Conservation (phyloP, 2,888 invertebrate species). For the Neoaliturus tenellus region DNA sequence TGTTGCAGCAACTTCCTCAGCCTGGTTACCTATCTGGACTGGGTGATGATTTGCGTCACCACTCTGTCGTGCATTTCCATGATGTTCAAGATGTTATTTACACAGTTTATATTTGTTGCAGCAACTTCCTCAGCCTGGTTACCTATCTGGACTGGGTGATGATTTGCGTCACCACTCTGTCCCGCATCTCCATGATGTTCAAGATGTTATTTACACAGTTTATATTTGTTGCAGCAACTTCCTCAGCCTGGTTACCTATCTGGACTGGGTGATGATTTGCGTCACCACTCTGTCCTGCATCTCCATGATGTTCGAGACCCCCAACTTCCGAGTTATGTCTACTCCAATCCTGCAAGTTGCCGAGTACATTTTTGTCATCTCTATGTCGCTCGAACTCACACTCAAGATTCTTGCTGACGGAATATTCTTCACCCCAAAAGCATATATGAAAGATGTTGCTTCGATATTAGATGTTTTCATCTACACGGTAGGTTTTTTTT, state of each 20-base stretch:
- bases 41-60: constrained; percentile 99
- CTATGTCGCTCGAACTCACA: constrained; percentile 97
- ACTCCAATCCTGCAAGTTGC: constrained; percentile 95
- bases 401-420: constrained; percentile 98
- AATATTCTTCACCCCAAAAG: constrained; percentile 98
- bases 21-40: constrained; percentile 98
- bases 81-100: constrained; percentile 99
- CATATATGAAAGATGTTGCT: constrained; percentile 98
- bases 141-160: constrained; percentile 99
- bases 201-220: constrained; percentile 85
- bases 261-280: constrained; percentile 99
- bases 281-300: constrained; percentile 98
- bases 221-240: constrained; percentile 84
- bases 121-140: constrained; percentile 97
- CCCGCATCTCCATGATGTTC: constrained; percentile 99
- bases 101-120: constrained; percentile 72
- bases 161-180: constrained; percentile 98
- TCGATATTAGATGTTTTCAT: constrained; percentile 98
- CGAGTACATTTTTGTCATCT: constrained; percentile 98
- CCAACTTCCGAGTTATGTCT: constrained; percentile 95
- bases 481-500: constrained; percentile 93
- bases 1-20: constrained; percentile 93
- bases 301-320: constrained; percentile 99
- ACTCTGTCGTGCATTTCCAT: constrained; percentile 98
- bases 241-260: constrained; percentile 96